Base-by-base conservation (phyloP, 1,140 invertebrate species). In the Drepana arcuata region DNA sequence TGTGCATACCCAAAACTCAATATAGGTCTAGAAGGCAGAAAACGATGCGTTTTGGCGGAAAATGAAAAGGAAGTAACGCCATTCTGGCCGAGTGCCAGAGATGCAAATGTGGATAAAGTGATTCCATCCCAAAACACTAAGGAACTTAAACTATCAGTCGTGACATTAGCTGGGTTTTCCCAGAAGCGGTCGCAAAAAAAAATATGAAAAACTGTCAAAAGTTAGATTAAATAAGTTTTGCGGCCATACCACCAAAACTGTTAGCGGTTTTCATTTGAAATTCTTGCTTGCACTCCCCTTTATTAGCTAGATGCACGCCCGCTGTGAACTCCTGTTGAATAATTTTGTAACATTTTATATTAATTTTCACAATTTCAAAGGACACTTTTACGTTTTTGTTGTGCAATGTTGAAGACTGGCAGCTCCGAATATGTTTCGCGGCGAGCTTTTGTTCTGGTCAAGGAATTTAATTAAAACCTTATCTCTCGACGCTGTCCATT, bases 81-180 rank as follows among this genome's bases (percentile, higher is more conserved):
- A 14, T 23, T 5, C 29, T 49, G 47, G 47, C 40, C 2, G 2
- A 0, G 11, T 2, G 35, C 48, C 48, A 51, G 23, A 21, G 9
- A 34, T 43, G 36, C 41, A 42, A 52, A 52, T 52, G 37, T 36
- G 32, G 36, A 53, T 53, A 53, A 53, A 51, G 41, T 48, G 45
- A 53, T 53, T 48, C 50, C 12, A 35, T 42, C 30, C 32, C 29
- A 40, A 57, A 53, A 49, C 32, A 37, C 42, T 46, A 47, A 50
- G 44, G 31, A 52, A 41, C 41, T 52, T 49, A 38, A 46, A 53
- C 43, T 48, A 49, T 47, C 38, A 31, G 13, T 36, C 40, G 35
- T 37, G 40, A 41, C 38, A 38, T 52, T 44, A 41, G 38, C 41
- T 46, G 32, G 24, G 26, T 27, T 11, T 29, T 37, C 33, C 34